Evolutionary conservation across 2,113 vertebrate species (phyloP).

Genomic region (Odontophorus gujanensis): DNA sequence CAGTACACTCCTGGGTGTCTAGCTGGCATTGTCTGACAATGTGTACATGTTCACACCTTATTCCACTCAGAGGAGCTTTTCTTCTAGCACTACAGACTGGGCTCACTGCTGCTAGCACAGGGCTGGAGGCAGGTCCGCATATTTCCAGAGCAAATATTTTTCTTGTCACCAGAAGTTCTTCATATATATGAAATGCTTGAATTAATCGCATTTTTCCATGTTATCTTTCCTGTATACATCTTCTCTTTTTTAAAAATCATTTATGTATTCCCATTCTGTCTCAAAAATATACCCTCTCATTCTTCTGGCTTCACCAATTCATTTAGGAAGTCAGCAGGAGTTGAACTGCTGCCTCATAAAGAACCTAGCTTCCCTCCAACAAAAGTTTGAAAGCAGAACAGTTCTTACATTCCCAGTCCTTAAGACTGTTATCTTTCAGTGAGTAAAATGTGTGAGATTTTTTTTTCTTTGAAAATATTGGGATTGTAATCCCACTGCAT

Average conservation of each 20-base stretch:
- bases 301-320: background rate
- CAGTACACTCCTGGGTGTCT: background rate
- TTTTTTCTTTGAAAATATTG: background rate
- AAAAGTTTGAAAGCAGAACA: background rate
- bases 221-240: background rate
- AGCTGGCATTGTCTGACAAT: background rate
- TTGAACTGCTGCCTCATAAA: background rate
- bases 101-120: background rate
- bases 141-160: background rate
- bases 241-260: background rate
- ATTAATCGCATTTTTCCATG: background rate
- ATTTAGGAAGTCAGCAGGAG: background rate
- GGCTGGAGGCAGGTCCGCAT: rapidly evolving
- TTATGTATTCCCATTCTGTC: background rate
- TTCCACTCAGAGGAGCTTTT: background rate
- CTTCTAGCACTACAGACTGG: background rate
- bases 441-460: background rate
- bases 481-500: background rate
- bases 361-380: background rate
- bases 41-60: background rate
- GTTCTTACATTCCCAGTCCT: background rate
- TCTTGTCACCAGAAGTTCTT: background rate
- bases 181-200: rapidly evolving
- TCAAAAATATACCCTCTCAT: background rate
- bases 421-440: background rate